These are phyloP conservation scores for Hippopotamus amphibius DNA, from an alignment of 2,113 vertebrate genomes.

Conservation along the genomic window DNA sequence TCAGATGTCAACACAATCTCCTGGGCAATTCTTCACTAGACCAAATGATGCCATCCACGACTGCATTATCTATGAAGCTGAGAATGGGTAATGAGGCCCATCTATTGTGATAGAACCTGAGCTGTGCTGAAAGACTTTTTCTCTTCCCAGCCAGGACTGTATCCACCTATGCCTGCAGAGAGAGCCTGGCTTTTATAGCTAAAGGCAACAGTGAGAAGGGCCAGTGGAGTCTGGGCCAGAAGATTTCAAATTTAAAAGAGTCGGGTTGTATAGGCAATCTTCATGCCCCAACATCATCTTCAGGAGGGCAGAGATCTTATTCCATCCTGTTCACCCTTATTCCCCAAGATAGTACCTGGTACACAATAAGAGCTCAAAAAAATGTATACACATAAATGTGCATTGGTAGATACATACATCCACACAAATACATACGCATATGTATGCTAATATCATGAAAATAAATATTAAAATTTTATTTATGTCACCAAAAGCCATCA, in stretches of 20 bases:
- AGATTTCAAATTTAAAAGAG: background rate
- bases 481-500: background rate
- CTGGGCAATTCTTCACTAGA: constrained; percentile 73
- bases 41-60: constrained; percentile 62
- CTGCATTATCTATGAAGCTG: constrained; percentile 73
- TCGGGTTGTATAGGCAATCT: background rate
- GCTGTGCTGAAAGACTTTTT: background rate
- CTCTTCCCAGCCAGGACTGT: background rate
- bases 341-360: background rate
- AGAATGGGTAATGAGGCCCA: constrained; percentile 75
- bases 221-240: background rate
- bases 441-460: background rate
- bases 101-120: constrained; percentile 56
- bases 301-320: background rate
- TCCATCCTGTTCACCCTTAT: background rate
- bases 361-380: background rate
- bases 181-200: background rate
- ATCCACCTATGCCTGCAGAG: background rate
- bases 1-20: constrained; percentile 80
- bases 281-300: background rate
- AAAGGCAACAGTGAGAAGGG: background rate
- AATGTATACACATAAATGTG: background rate
- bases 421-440: background rate
- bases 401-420: background rate
- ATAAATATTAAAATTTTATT: background rate